Evolutionary conservation across 2,888 invertebrate species (phyloP).

Genomic region (Tenodera sinensis): DNA sequence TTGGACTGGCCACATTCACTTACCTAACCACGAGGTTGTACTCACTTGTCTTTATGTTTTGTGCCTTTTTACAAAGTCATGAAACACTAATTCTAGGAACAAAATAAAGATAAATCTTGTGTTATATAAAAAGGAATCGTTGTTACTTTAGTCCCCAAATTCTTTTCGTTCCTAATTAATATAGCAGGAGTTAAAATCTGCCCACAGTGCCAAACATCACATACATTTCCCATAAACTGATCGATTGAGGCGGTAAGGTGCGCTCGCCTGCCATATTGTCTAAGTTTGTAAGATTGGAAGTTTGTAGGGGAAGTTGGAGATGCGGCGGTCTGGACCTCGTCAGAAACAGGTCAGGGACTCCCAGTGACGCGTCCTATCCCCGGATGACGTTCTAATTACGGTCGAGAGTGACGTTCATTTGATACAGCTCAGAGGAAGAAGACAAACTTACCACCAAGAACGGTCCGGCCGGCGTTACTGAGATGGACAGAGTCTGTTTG

Average conservation of each 20-base stretch:
- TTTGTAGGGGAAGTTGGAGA: neutral
- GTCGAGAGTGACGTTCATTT: constrained; percentile 8
- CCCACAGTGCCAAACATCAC: no score
- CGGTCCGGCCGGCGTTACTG: neutral
- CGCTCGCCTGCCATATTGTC: neutral
- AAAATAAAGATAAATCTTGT: no score
- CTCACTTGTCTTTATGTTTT: no score
- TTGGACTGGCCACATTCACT: no score
- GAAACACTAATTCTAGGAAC: no score
- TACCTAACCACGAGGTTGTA: no score
- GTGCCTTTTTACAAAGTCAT: no score
- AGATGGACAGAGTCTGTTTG: neutral
- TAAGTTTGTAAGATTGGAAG: neutral
- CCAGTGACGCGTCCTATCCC: neutral
- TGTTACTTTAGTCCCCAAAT: no score
- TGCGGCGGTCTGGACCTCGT: neutral
- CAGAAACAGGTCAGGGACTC: neutral
- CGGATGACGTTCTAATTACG: constrained; percentile 13
- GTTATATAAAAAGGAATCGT: no score
- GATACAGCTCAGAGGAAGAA: neutral
- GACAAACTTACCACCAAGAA: neutral
- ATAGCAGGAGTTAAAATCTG: no score
- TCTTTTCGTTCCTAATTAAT: no score
- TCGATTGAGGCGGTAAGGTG: neutral
- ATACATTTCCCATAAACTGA: neutral